Evolutionary conservation across 1,140 invertebrate genomes (phyloP).

Genomic region (Drosophila arizonae): DNA sequence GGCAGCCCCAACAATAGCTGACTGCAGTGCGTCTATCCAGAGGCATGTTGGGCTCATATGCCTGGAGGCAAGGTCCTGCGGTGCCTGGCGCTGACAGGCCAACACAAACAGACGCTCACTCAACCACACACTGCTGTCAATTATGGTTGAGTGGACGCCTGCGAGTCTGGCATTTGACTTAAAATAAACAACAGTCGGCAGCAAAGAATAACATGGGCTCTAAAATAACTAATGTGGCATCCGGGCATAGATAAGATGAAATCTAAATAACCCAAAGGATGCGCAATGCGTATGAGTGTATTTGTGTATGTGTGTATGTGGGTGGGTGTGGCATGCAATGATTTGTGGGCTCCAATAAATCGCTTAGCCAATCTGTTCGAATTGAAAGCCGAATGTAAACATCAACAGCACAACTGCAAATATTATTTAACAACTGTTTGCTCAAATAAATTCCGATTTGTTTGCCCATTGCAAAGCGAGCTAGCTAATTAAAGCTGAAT

Average conservation of each 20-base stretch:
- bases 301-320: no score
- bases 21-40: conserved; percentile 9
- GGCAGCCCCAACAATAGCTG: neutral
- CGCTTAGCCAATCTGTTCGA: neutral
- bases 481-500: neutral
- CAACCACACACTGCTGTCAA: conserved; percentile 15
- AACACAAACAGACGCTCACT: conserved; percentile 44
- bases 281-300: neutral
- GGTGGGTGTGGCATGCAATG: neutral
- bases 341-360: conserved; percentile 6
- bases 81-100: conserved; percentile 61
- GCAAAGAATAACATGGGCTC: conserved; percentile 32
- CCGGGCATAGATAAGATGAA: conserved; percentile 2
- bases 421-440: conserved; percentile 7
- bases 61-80: conserved; percentile 54
- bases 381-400: conserved; percentile 6
- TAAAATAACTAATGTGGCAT: conserved; percentile 10
- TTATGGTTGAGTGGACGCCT: conserved; percentile 22
- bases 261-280: conserved; percentile 16
- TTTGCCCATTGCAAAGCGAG: neutral
- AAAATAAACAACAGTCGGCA: conserved; percentile 67
- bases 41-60: conserved; percentile 33
- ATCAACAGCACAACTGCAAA: neutral
- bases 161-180: conserved; percentile 51
- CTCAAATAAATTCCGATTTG: neutral